Conservation (phyloP, 2,113 vertebrate genomes). For the Sylvia atricapilla region DNA sequence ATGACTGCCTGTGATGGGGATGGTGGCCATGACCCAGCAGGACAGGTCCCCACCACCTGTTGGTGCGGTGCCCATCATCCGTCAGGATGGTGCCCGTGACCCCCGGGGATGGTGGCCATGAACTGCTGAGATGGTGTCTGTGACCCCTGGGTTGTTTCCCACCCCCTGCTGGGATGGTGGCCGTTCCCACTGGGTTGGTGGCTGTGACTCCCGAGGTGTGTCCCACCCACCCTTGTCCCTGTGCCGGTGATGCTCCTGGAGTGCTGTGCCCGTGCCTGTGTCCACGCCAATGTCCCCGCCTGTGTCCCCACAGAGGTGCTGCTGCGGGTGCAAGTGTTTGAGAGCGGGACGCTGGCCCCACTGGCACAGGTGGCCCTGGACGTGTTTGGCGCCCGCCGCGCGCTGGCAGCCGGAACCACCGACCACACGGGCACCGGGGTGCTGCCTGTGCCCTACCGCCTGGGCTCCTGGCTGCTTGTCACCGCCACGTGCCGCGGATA, state of each 20-base stretch:
- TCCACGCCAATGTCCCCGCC: neutral
- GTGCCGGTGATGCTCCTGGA: fast-evolving
- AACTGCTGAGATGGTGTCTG: neutral
- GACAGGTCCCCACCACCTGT: neutral
- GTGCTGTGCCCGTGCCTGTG: neutral
- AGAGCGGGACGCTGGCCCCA: constrained; percentile 88
- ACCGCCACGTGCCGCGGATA: constrained; percentile 77
- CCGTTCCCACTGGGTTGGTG: fast-evolving
- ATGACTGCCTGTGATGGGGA: no score
- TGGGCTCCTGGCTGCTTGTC: constrained; percentile 76
- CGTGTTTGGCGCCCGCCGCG: constrained; percentile 85
- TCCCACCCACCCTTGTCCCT: neutral
- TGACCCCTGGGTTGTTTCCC: neutral
- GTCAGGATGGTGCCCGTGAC: neutral
- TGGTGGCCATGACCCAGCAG: neutral
- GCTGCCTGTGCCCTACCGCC: constrained; percentile 84
- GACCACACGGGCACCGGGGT: constrained; percentile 79
- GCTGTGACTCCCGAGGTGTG: neutral
- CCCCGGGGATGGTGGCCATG: neutral
- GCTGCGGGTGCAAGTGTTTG: constrained; percentile 93
- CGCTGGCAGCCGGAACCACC: constrained; percentile 78
- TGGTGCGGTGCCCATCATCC: neutral
- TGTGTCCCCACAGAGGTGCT: constrained; percentile 81
- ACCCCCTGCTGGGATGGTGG: neutral
- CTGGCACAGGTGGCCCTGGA: constrained; percentile 82